Conservation (phyloP, 2,888 invertebrate genomes). For the Abscondita cerata region DNA sequence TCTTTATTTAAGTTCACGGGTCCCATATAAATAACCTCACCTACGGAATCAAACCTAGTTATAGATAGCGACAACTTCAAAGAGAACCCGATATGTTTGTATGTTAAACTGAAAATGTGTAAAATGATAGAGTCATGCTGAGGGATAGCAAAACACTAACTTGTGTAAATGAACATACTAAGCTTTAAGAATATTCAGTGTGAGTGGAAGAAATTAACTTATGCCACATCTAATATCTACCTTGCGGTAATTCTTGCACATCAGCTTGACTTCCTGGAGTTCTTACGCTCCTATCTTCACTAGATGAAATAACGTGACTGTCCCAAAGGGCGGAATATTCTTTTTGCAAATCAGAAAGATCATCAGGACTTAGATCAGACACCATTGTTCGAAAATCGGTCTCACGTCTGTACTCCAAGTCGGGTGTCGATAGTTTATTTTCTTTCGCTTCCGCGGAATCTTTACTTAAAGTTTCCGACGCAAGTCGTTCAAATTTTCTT, state of each 20-base stretch:
- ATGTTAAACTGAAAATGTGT: conserved; percentile 19
- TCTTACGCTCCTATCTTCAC: conserved; percentile 57
- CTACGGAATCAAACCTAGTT: conserved; percentile 44
- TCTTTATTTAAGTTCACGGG: conserved; percentile 60
- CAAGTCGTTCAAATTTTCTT: conserved; percentile 62
- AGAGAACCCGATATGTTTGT: conserved; percentile 56
- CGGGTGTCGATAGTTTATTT: conserved; percentile 51
- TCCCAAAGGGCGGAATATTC: conserved; percentile 61
- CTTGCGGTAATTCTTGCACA: conserved; percentile 58
- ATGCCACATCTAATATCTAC: conserved; percentile 56
- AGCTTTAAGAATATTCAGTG: conserved; percentile 23
- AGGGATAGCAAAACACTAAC: conserved; percentile 28
- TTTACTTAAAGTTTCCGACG: conserved; percentile 59
- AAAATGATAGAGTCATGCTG: conserved; percentile 25
- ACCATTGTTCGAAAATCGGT: conserved; percentile 59
- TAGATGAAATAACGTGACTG: conserved; percentile 57
- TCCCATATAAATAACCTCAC: conserved; percentile 59
- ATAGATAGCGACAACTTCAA: conserved; percentile 3
- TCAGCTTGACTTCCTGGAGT: conserved; percentile 59
- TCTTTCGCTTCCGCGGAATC: conserved; percentile 49
- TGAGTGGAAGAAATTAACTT: conserved; percentile 21
- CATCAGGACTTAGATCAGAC: conserved; percentile 62
- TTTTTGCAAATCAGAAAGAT: conserved; percentile 61
- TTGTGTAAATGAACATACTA: conserved; percentile 29
- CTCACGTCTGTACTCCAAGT: conserved; percentile 54